These are phyloP conservation scores for Solea senegalensis DNA, from an alignment of 2,113 vertebrate genomes.

Conservation along the genomic window DNA sequence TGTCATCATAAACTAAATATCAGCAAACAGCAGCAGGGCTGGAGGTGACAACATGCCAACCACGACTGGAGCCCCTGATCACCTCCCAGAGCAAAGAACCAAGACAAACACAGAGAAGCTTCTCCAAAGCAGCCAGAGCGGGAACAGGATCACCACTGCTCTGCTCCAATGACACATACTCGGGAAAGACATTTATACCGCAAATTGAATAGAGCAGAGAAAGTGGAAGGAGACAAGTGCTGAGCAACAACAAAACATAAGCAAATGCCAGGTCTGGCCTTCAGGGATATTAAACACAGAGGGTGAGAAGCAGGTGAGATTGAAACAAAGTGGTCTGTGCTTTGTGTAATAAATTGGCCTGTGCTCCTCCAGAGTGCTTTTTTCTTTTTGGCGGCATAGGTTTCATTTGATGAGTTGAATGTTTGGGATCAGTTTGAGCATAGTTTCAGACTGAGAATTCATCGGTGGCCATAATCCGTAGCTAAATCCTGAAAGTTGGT, in stretches of 20 bases:
- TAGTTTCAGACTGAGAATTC: background rate
- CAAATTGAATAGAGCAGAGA: constrained; percentile 52
- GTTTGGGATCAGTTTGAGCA: background rate
- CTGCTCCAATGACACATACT: constrained; percentile 68
- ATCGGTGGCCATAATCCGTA: background rate
- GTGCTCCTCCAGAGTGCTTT: background rate
- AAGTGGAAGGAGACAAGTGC: constrained; percentile 32
- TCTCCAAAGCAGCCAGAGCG: constrained; percentile 37
- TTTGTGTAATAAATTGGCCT: constrained; percentile 25
- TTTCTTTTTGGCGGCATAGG: background rate
- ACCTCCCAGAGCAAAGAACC: constrained; percentile 43
- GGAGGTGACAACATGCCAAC: constrained; percentile 59
- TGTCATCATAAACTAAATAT: constrained; percentile 78
- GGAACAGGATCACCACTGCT: constrained; percentile 2
- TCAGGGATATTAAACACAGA: constrained; percentile 48
- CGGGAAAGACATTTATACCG: constrained; percentile 62
- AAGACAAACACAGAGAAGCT: constrained; percentile 51
- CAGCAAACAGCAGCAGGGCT: constrained; percentile 75
- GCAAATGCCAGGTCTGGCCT: constrained; percentile 48
- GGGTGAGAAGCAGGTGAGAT: constrained; percentile 13
- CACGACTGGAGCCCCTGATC: constrained; percentile 46
- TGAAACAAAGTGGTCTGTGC: constrained; percentile 6
- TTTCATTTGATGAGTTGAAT: background rate
- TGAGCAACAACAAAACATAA: constrained; percentile 37
- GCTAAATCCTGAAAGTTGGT: background rate